These are phyloP conservation scores for Enteromius radiatus DNA, from an alignment of 2,797 vertebrate genomes.

Conservation along the genomic window DNA sequence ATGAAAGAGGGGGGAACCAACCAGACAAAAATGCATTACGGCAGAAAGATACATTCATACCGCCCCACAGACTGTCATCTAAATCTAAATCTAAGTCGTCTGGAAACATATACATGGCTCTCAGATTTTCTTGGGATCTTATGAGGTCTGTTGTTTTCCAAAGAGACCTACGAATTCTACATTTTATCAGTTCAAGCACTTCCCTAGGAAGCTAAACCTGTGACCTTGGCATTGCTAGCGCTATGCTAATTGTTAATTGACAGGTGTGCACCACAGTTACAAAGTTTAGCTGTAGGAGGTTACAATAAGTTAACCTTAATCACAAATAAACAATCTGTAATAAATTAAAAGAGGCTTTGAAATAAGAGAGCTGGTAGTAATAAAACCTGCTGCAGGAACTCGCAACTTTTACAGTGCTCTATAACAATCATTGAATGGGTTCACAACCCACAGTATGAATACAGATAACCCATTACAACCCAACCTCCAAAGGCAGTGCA, in stretches of 20 bases:
- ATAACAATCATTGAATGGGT: slow-evolving; percentile 67
- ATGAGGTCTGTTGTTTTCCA: neutral
- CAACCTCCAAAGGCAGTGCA: slow-evolving; percentile 67
- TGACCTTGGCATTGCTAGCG: neutral
- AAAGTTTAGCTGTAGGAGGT: slow-evolving; percentile 4
- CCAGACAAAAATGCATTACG: slow-evolving; percentile 33
- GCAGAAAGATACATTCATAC: slow-evolving; percentile 16
- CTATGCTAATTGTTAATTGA: neutral
- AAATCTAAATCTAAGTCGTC: slow-evolving; percentile 24
- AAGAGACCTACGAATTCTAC: neutral
- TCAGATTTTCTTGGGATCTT: slow-evolving; percentile 10
- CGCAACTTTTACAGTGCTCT: slow-evolving; percentile 65
- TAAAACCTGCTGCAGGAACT: slow-evolving; percentile 61
- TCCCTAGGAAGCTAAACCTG: neutral
- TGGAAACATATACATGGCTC: slow-evolving; percentile 18
- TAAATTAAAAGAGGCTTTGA: slow-evolving; percentile 55
- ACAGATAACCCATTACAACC: slow-evolving; percentile 62
- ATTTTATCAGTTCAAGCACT: neutral
- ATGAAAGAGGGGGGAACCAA: slow-evolving; percentile 60
- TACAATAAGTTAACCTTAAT: slow-evolving; percentile 49
- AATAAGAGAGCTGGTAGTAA: slow-evolving; percentile 58
- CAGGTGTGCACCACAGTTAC: neutral
- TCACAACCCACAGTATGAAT: slow-evolving; percentile 72
- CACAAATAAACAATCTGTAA: slow-evolving; percentile 49
- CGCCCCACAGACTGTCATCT: slow-evolving; percentile 9